Evolutionary conservation across 1,140 invertebrate species (phyloP).

Genomic region (Drosophila quadrilineata): DNA sequence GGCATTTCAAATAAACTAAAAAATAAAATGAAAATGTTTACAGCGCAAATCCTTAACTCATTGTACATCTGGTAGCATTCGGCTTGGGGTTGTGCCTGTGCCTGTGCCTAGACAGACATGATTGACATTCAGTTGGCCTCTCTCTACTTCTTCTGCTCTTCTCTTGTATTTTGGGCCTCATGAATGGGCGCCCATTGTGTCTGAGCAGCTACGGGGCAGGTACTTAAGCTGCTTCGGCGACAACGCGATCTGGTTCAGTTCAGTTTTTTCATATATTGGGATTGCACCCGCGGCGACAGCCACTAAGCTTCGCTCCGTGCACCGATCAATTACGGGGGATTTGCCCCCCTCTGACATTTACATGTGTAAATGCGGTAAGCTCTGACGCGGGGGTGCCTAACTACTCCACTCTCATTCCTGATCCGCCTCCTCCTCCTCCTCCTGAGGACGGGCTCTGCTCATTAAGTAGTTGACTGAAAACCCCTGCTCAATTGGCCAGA

Average conservation of each 20-base stretch:
- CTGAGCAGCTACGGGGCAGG: conserved; percentile 47
- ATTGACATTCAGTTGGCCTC: conserved; percentile 60
- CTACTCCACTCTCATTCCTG: neutral
- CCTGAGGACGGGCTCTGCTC: neutral
- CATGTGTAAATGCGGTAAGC: conserved; percentile 75
- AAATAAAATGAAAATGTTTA: too few species aligned
- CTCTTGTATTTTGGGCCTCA: conserved; percentile 32
- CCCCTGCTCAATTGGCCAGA: conserved; percentile 66
- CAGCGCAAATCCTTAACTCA: conserved; percentile 43
- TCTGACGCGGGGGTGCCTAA: conserved; percentile 41
- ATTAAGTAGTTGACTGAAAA: conserved; percentile 29
- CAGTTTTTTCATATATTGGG: conserved; percentile 49
- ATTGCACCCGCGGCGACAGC: conserved; percentile 75
- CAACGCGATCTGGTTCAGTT: conserved; percentile 36
- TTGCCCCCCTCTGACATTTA: conserved; percentile 66
- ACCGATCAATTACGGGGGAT: conserved; percentile 74
- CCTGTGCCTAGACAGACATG: conserved; percentile 23
- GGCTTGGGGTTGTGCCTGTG: conserved; percentile 31
- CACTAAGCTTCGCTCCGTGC: conserved; percentile 68
- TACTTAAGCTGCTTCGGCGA: conserved; percentile 57
- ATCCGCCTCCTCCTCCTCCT: neutral
- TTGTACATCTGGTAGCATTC: conserved; percentile 74
- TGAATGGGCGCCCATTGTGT: conserved; percentile 71
- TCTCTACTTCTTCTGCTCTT: too few species aligned
- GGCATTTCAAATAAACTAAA: conserved; percentile 21